Conservation (phyloP, 2,113 vertebrate species). For the Columba livia region DNA sequence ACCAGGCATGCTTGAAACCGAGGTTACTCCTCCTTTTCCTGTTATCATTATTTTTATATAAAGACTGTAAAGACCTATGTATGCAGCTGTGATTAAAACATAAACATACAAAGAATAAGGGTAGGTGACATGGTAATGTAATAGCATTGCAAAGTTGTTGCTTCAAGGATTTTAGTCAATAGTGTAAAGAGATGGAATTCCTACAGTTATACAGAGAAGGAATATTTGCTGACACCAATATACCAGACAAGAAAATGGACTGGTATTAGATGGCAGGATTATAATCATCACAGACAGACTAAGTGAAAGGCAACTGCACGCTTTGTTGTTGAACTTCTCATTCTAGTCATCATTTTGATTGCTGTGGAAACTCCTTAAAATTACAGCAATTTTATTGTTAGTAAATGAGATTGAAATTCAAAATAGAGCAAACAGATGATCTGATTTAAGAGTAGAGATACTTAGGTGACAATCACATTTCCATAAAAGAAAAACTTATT, state of each 20-base stretch:
- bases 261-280: background rate
- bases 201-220: background rate
- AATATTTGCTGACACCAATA: background rate
- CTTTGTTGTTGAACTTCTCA: slow-evolving; percentile 19
- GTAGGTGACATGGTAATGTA: background rate
- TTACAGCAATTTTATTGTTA: slow-evolving; percentile 34
- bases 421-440: background rate
- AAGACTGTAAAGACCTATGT: background rate
- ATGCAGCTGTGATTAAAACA: background rate
- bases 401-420: background rate
- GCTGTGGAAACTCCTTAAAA: slow-evolving; percentile 3
- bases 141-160: background rate
- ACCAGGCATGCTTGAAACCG: background rate
- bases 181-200: background rate
- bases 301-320: background rate
- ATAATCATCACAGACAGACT: slow-evolving; percentile 1
- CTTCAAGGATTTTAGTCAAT: background rate
- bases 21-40: background rate
- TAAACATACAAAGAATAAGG: background rate
- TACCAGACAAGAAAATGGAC: background rate
- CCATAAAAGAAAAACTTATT: background rate
- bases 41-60: background rate
- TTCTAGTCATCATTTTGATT: slow-evolving; percentile 31
- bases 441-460: background rate
- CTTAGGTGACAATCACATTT: background rate